Percentiles rank a stretch among this genome's conserved stretches.
Evolutionary conservation across 2,797 vertebrate species (phyloP).

Genomic region (Sebastes miniatus): DNA sequence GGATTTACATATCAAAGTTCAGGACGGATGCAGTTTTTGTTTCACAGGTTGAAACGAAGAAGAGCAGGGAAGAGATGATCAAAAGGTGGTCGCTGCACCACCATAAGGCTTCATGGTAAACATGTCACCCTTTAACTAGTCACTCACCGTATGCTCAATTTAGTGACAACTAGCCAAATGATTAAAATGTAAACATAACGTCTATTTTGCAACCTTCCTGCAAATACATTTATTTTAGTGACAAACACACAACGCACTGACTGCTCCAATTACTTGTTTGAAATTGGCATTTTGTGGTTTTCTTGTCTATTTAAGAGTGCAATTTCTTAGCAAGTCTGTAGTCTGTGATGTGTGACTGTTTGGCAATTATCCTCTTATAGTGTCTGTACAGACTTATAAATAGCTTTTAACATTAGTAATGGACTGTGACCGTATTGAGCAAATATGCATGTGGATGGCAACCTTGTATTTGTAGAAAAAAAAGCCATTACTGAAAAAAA

Average conservation of each 20-base stretch:
- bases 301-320: neutral
- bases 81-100: neutral
- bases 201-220: neutral
- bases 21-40: neutral
- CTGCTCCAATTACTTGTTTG: neutral
- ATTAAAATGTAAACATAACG: neutral
- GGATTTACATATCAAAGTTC: constrained; percentile 8
- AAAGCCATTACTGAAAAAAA: neutral
- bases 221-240: neutral
- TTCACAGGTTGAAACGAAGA: neutral
- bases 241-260: neutral
- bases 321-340: neutral
- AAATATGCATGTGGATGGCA: neutral
- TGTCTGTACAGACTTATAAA: neutral
- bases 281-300: neutral
- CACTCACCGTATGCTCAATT: neutral
- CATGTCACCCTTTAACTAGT: neutral
- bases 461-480: neutral
- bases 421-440: neutral
- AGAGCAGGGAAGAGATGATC: neutral
- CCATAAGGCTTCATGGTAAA: neutral
- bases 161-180: neutral
- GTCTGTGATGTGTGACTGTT: neutral
- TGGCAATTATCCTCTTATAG: neutral
- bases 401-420: neutral